phyloP scores from a whole-genome alignment of 1,140 invertebrate genomes.

The Drosophila virilis region DNA sequence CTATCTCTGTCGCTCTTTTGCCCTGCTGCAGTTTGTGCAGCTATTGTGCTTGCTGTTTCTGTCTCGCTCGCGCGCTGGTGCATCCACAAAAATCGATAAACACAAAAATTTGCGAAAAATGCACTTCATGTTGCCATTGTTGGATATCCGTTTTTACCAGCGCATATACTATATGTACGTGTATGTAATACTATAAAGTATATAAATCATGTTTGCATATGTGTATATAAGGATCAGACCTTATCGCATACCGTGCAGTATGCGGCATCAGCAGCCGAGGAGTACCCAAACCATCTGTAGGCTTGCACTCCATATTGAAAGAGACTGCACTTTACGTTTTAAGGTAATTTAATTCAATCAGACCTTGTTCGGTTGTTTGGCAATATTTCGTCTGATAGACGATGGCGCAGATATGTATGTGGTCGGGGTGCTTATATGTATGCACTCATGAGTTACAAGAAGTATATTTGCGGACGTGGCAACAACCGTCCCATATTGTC shows the following conservation, averaged over 20 bases:
- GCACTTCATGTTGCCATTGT: constrained; percentile 53
- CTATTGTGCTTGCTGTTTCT: constrained; percentile 11
- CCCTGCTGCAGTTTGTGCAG: background rate
- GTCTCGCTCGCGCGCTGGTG: constrained; percentile 9
- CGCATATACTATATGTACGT: constrained; percentile 17
- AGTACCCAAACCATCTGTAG: background rate
- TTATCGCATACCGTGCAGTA: constrained; percentile 39
- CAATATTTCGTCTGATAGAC: constrained; percentile 15
- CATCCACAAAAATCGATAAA: constrained; percentile 46
- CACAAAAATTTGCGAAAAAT: constrained; percentile 38
- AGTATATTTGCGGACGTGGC: background rate
- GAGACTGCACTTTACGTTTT: constrained; percentile 36
- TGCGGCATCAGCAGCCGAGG: background rate
- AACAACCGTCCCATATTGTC: constrained; percentile 86
- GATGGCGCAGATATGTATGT: background rate
- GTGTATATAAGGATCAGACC: constrained; percentile 37
- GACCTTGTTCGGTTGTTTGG: constrained; percentile 16
- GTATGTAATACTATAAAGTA: constrained; percentile 1
- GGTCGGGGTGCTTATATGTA: background rate
- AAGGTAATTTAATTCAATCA: constrained; percentile 53
- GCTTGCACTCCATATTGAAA: constrained; percentile 23
- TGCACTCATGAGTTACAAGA: background rate
- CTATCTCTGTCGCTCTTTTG: background rate
- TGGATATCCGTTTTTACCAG: constrained; percentile 28
- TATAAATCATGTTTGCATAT: constrained; percentile 24